Conservation (phyloP, 2,113 vertebrate genomes). For the Elaphurus davidianus region DNA sequence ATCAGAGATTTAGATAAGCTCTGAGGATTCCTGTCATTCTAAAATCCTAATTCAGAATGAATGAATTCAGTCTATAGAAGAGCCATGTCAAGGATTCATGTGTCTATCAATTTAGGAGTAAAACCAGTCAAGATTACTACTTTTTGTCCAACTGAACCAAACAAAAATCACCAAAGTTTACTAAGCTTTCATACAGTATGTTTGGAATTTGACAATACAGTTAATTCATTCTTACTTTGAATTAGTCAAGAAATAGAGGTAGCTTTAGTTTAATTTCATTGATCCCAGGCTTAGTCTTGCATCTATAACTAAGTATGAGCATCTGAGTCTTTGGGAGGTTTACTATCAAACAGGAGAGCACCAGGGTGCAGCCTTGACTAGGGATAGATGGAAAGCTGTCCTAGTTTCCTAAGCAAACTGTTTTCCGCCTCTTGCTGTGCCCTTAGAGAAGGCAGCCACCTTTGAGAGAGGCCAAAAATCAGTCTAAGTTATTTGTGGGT, state of each 20-base stretch:
- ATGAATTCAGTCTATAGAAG: background rate
- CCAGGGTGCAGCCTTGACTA: too few relatives aligned
- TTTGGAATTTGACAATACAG: background rate
- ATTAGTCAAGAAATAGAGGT: background rate
- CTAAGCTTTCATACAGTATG: background rate
- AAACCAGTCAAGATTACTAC: background rate
- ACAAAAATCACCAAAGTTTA: background rate
- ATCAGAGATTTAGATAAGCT: background rate
- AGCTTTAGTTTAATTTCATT: background rate
- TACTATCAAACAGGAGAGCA: background rate
- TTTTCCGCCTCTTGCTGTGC: background rate
- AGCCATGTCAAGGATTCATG: background rate
- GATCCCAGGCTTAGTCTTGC: background rate
- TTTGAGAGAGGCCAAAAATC: background rate
- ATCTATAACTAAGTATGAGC: background rate
- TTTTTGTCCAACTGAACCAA: background rate
- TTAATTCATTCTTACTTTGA: background rate
- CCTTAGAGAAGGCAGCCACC: background rate
- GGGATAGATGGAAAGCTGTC: background rate
- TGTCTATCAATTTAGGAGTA: background rate
- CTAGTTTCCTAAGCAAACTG: background rate
- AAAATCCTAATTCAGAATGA: background rate
- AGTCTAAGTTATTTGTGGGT: background rate
- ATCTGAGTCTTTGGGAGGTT: background rate
- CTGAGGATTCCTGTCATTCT: background rate